Percentiles rank a stretch among this genome's conserved stretches.
Evolutionary conservation across 2,888 invertebrate species (phyloP).

Genomic region (Mellilla xanthometata): DNA sequence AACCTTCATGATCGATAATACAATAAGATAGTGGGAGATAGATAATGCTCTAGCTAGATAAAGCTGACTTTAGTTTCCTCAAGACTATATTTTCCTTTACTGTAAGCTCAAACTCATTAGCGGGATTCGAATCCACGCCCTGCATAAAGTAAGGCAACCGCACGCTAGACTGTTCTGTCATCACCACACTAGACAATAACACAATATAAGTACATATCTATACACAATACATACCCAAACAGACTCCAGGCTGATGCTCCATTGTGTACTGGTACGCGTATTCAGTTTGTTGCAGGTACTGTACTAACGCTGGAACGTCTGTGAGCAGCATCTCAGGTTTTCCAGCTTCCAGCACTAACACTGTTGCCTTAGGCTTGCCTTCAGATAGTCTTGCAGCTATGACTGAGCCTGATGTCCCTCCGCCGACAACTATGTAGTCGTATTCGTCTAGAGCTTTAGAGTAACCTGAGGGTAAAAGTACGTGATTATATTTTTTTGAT

Average conservation of each 20-base stretch:
- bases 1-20: too few relatives aligned
- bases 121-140: too few relatives aligned
- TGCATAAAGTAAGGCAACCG: too few relatives aligned
- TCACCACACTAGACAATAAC: too few relatives aligned
- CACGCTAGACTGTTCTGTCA: too few relatives aligned
- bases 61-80: too few relatives aligned
- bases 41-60: too few relatives aligned
- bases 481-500: too few relatives aligned
- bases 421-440: slow-evolving; percentile 87
- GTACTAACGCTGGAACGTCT: slow-evolving; percentile 82
- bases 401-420: slow-evolving; percentile 87
- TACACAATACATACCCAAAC: slow-evolving; percentile 55
- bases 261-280: slow-evolving; percentile 85
- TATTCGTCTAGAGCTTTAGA: slow-evolving; percentile 70
- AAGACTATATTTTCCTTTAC: too few relatives aligned
- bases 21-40: too few relatives aligned
- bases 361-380: slow-evolving; percentile 73
- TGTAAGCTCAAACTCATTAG: too few relatives aligned
- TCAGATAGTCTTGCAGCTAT: slow-evolving; percentile 87
- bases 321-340: slow-evolving; percentile 74
- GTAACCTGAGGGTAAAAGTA: slow-evolving; percentile 50
- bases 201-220: too few relatives aligned
- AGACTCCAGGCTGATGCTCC: slow-evolving; percentile 82
- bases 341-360: slow-evolving; percentile 86
- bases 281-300: slow-evolving; percentile 81